Percentiles rank a stretch among this genome's conserved stretches.
Evolutionary conservation across 2,797 vertebrate genomes (phyloP).

Genomic region (Bradypus variegatus): DNA sequence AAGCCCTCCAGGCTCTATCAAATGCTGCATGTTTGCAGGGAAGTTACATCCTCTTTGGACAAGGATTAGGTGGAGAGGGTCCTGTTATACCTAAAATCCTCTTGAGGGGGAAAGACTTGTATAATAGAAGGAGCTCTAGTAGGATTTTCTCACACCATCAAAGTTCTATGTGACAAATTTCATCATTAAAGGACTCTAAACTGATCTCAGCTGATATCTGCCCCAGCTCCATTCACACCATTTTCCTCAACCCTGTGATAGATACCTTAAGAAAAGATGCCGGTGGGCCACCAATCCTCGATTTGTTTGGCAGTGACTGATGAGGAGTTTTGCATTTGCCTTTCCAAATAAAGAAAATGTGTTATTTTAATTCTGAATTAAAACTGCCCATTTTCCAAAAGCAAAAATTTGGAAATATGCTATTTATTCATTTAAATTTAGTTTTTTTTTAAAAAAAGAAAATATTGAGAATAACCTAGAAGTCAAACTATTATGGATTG

Average conservation of each 20-base stretch:
- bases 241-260: fast-evolving
- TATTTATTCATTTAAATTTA: neutral
- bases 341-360: slow-evolving; percentile 59
- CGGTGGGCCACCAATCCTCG: slow-evolving; percentile 81
- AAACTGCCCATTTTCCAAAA: neutral
- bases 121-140: too few species aligned
- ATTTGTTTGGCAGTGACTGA: slow-evolving; percentile 87
- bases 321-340: slow-evolving; percentile 83
- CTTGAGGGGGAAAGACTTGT: neutral
- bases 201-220: neutral
- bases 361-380: neutral
- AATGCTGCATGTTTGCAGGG: fast-evolving
- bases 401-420: neutral
- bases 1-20: neutral
- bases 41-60: neutral
- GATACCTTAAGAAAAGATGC: slow-evolving; percentile 79
- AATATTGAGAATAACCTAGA: neutral
- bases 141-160: too few species aligned
- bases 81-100: neutral
- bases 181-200: neutral
- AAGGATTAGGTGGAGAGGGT: fast-evolving
- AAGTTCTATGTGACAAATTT: neutral
- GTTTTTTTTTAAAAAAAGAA: too few species aligned
- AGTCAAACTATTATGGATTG: neutral
- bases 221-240: fast-evolving